These are phyloP conservation scores for Stratiomys singularior DNA, from an alignment of 2,888 invertebrate genomes.

Conservation along the genomic window DNA sequence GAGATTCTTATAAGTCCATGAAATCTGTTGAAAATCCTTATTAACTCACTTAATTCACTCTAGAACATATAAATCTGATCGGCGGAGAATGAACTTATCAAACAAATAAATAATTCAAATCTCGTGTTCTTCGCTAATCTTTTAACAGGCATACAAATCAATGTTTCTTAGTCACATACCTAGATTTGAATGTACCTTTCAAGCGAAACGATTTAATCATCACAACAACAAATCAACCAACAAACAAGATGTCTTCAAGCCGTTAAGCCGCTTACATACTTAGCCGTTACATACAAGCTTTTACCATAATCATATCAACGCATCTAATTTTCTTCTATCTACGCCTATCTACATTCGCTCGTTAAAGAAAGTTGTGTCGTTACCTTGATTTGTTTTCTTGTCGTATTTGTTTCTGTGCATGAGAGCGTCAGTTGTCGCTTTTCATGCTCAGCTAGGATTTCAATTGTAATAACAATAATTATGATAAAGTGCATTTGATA, in stretches of 20 bases:
- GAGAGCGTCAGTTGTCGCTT: slow-evolving; percentile 5
- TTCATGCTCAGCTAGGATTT: neutral
- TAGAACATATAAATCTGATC: too few species aligned
- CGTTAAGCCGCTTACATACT: slow-evolving; percentile 24
- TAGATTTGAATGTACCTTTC: neutral
- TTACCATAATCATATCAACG: slow-evolving; percentile 22
- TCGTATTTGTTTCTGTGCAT: slow-evolving; percentile 10
- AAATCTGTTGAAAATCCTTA: too few species aligned
- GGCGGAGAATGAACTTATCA: neutral
- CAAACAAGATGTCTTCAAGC: slow-evolving; percentile 20
- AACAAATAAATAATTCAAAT: slow-evolving; percentile 21
- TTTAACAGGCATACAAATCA: neutral
- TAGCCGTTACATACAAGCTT: neutral
- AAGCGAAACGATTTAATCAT: slow-evolving; percentile 18
- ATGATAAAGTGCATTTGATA: slow-evolving; percentile 12
- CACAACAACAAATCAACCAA: slow-evolving; percentile 3
- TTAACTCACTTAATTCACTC: too few species aligned
- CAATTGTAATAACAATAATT: slow-evolving; percentile 13
- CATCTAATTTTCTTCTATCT: neutral
- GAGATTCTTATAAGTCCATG: too few species aligned
- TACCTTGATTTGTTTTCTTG: slow-evolving; percentile 27
- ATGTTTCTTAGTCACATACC: neutral
- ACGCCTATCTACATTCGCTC: neutral
- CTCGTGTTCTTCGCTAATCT: slow-evolving; percentile 4
- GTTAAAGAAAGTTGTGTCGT: slow-evolving; percentile 32